phyloP scores from a whole-genome alignment of 2,797 vertebrate genomes.

The Alauda arvensis region DNA sequence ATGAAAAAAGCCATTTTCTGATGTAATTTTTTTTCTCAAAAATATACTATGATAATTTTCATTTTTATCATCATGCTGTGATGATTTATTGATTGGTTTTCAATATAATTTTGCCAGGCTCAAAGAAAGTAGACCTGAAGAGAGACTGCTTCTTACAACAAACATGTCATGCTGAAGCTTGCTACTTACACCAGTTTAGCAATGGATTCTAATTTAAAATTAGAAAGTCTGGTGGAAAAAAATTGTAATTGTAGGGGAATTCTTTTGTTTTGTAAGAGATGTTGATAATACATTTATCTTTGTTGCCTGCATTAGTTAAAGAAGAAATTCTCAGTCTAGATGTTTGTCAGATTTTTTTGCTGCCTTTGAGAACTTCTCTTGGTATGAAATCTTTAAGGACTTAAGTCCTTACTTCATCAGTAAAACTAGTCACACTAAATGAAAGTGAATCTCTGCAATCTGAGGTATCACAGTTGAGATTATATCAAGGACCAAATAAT shows the following conservation, averaged over 20 bases:
- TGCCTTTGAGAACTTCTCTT: not conserved
- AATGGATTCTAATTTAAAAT: not conserved
- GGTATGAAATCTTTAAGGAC: not conserved
- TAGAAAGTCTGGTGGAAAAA: not conserved
- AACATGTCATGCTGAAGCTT: not conserved
- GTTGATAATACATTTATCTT: not conserved
- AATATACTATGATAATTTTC: not conserved
- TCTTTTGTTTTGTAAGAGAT: not conserved
- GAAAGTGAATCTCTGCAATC: not conserved
- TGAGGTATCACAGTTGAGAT: not conserved
- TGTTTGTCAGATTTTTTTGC: not conserved
- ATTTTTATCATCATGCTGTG: not conserved
- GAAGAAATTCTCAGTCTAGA: not conserved
- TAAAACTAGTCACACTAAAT: not conserved
- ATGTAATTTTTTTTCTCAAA: rapidly evolving
- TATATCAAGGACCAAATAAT: not conserved
- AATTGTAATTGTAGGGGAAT: not conserved
- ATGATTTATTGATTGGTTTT: not conserved
- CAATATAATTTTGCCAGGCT: not conserved
- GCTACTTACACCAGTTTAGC: not conserved
- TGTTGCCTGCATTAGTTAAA: not conserved
- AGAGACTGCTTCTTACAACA: not conserved
- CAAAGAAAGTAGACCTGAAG: not conserved
- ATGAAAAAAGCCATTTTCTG: not conserved
- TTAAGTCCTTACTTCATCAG: not conserved